Evolutionary conservation across 2,797 vertebrate species (phyloP).

Genomic region (Pangasius macronema): DNA sequence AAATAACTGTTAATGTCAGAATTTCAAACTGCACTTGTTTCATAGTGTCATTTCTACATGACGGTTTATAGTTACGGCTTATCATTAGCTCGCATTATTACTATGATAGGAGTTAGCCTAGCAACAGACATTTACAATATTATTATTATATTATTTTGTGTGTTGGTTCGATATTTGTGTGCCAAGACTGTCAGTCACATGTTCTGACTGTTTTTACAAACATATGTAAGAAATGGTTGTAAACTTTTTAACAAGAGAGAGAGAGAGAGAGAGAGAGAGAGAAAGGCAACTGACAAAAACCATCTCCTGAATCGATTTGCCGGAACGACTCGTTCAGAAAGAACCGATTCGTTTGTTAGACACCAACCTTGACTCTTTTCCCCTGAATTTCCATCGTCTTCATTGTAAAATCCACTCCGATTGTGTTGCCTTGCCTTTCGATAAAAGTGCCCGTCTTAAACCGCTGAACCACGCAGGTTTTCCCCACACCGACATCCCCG

Average conservation of each 20-base stretch:
- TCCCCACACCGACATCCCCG: conserved; percentile 84
- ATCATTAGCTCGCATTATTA: no score
- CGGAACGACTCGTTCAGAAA: neutral
- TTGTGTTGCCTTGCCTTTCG: conserved; percentile 83
- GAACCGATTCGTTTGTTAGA: neutral
- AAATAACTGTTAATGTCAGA: neutral
- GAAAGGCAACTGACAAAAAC: neutral
- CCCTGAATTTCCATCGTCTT: conserved; percentile 84
- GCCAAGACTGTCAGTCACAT: no score
- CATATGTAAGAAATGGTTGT: neutral
- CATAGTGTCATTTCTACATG: neutral
- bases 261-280: no score
- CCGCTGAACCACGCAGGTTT: conserved; percentile 85
- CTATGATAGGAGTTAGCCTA: neutral
- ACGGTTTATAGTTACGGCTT: no score
- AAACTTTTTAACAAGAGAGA: neutral
- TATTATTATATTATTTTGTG: no score
- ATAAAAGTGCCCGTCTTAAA: conserved; percentile 82
- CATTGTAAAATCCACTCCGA: conserved; percentile 87
- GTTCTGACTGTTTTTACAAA: no score
- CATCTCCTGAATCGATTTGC: neutral
- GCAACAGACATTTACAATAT: no score
- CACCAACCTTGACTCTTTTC: conserved; percentile 82
- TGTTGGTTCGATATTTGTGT: no score
- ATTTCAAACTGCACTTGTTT: neutral